Base-by-base conservation (phyloP, 2,113 vertebrate genomes). In the Numenius arquata region DNA sequence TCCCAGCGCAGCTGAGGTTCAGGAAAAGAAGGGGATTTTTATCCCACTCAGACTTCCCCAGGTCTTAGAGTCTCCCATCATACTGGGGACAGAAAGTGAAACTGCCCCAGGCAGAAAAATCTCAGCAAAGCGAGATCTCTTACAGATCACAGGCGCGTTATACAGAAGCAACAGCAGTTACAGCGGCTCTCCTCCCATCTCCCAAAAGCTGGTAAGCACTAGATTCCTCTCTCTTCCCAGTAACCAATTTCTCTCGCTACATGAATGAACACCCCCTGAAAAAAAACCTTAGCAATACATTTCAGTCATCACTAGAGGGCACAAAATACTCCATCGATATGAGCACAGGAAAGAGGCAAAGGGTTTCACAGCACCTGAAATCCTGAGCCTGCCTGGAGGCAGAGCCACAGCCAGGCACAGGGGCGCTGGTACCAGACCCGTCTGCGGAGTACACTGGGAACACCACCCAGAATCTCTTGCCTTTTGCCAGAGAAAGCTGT, bases 291-390 rank as follows among this genome's bases (percentile, higher is more conserved):
- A n/a, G 71, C 34, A 58, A 79, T 79, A 19, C 34, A 82, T 32
- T 14, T 34, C 81, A 17, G 53, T 15, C 38, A 73, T 62, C 96
- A 70, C 81, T 83, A 96, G 89, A 94, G 96, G 94, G 91, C 95
- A 86, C 29, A 76, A 83, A 80, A 50, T 12, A 47, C 70, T 74
- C 72, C 77, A 43, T 20, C 3, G 27, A 34, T 18, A 58, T 0
- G 4, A 73, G 66, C 32, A 19, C 22, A 23, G 40, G 32, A 48
- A 85, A 59, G 41, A 75, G 12, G 34, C 53, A 56, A 56, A 67
- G 34, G 12, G 18, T 8, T 70, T 40, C 32, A 23, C 67, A 83
- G 58, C 4, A 5, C 41, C 50, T n/a, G 9, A 88, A 77, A 26
- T 19, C 13, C 5, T 10, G 61, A 7, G 26, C n/a, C 48, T 47